Base-by-base conservation (phyloP, 1,140 invertebrate genomes). In the Atta colombica region DNA sequence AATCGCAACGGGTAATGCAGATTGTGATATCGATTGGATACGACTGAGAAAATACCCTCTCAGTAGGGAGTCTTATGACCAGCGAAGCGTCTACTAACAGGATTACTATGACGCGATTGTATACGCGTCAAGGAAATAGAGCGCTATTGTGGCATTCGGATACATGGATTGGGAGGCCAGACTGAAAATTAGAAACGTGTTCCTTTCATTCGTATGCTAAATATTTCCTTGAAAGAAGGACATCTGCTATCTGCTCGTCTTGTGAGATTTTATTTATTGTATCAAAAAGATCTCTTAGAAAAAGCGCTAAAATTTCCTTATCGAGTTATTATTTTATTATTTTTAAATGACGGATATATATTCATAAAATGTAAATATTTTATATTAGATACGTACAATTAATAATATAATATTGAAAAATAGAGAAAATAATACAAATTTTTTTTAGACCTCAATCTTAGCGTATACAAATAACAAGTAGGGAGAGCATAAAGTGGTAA, bases 81-180 rank as follows among this genome's bases (percentile, higher is more conserved):
- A 94, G 82, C 91, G 93, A 91, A 94, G 92, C 94, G 90, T 94
- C 91, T 75, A 75, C 93, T 93, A 94, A 95, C 93, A 91, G 93
- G 94, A 95, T 95, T 94, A 94, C 89, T 91, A 88, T 93, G 93
- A 93, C 91, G 91, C 91, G 94, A 95, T 95, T 95, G 94, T 95
- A 89, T 89, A 94, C 94, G 94, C 93, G 94, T 95, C 94, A 94
- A 93, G 91, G 91, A 93, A 95, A 94, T 94, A 93, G 92, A 93
- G 92, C 90, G 84, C 92, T 90, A 94, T 94, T 95, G 94, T 94
- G 86, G 77, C 66, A 72, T 72, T 77, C 80, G 66, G 58, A 91
- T 65, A 75, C 71, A 55, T 77, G 87, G 85, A 91, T 94, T 93
- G 88, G 85, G 91, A 86, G 90, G 89, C 90, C 84, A 84, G 75